These are phyloP conservation scores for Labroides dimidiatus DNA, from an alignment of 2,797 vertebrate genomes.

Conservation along the genomic window DNA sequence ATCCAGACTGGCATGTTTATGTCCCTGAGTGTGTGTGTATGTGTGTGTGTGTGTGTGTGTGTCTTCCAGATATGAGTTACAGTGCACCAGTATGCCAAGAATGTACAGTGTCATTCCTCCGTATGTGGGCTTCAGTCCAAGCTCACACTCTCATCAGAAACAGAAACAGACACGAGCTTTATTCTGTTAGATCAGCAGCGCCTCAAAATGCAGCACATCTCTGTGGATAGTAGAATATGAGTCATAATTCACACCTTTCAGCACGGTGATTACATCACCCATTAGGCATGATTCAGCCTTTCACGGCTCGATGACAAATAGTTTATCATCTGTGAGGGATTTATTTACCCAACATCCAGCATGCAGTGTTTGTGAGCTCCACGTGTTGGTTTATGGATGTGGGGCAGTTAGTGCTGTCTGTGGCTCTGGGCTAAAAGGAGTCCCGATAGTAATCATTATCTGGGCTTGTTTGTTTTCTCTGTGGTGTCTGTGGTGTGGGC, in stretches of 20 bases:
- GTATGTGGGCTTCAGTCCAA: conserved; percentile 57
- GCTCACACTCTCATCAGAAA: conserved; percentile 42
- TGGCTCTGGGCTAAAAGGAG: conserved; percentile 48
- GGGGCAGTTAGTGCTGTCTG: conserved; percentile 40
- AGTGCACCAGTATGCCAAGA: conserved; percentile 41
- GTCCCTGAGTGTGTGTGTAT: conserved; percentile 27
- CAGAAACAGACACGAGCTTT: conserved; percentile 30
- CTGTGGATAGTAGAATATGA: conserved; percentile 31
- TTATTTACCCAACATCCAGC: conserved; percentile 36
- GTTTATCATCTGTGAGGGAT: conserved; percentile 53
- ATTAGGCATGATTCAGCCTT: conserved; percentile 63
- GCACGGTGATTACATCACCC: conserved; percentile 62
- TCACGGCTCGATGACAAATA: conserved; percentile 56
- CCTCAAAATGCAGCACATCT: conserved; percentile 29
- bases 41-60: conserved; percentile 17
- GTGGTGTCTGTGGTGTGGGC: conserved; percentile 50
- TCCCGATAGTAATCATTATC: conserved; percentile 66
- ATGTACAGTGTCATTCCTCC: conserved; percentile 59
- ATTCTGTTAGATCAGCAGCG: conserved; percentile 65
- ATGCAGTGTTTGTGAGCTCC: conserved; percentile 6
- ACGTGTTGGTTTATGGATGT: conserved; percentile 34
- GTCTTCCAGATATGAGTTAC: conserved; percentile 55
- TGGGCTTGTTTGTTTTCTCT: conserved; percentile 57
- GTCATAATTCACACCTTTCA: conserved; percentile 59
- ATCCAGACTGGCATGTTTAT: conserved; percentile 60